Conservation (phyloP, 2,113 vertebrate genomes). For the Bujurquina vittata region DNA sequence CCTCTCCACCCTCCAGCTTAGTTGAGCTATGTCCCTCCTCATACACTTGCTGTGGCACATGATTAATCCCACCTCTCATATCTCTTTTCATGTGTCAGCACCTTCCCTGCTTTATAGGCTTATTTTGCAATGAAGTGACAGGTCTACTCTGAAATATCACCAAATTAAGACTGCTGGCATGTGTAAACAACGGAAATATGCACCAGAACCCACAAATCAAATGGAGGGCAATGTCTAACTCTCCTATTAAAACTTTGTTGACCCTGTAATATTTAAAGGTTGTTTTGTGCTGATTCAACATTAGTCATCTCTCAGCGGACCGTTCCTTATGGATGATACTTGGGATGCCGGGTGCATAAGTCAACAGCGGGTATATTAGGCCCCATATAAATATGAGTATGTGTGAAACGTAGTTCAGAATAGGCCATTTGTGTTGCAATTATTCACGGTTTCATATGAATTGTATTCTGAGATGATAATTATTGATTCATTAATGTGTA, state of each 20-base stretch:
- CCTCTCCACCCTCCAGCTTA: constrained; percentile 21
- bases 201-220: constrained; percentile 58
- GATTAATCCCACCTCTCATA: constrained; percentile 72
- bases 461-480: too few relatives aligned
- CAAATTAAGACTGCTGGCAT: constrained; percentile 72
- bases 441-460: too few relatives aligned
- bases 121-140: constrained; percentile 73
- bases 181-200: constrained; percentile 72
- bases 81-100: constrained; percentile 73
- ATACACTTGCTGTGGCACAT: constrained; percentile 51
- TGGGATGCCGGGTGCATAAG: constrained; percentile 21
- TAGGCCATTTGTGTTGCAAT: too few relatives aligned
- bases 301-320: not conserved
- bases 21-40: constrained; percentile 54
- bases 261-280: constrained; percentile 56
- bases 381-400: not conserved
- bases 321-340: constrained; percentile 1
- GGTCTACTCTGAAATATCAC: constrained; percentile 68
- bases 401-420: not conserved
- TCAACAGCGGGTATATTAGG: constrained; percentile 2
- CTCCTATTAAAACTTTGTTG: constrained; percentile 58
- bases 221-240: constrained; percentile 2
- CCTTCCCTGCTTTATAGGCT: constrained; percentile 71
- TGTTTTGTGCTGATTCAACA: constrained; percentile 33
- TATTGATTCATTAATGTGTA: too few relatives aligned